Base-by-base conservation (phyloP, 2,888 invertebrate species). In the Xanthorhoe designata region DNA sequence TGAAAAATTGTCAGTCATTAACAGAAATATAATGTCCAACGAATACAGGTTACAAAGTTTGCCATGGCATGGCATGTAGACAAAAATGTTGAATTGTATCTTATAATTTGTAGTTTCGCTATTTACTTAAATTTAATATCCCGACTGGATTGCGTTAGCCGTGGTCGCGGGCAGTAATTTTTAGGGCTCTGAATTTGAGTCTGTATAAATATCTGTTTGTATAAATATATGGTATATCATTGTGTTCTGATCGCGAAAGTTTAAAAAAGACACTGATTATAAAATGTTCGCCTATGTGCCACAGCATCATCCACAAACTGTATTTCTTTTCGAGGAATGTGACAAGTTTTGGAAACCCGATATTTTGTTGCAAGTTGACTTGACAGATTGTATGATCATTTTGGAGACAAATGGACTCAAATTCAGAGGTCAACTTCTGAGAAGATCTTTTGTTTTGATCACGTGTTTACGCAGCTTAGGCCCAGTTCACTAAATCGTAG, bases 391-490 rank as follows among this genome's bases (percentile, higher is more conserved):
- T 75, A 71, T 52, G 69, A 68, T 69, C 77, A 75, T 78, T 76
- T 82, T 82, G 83, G 88, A 83, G 85, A 89, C 79, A 82, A 84
- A 88, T 83, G 79, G 71, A 71, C 75, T 75, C 75, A 76, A 70
- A 73, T 75, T 75, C 71, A 65, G 75, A 78, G 79, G 80, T 83
- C 80, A 81, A 77, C 74, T 86, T 86, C 84, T 62, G 38, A 75
- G 84, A 84, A 82, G 55, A 60, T 19, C 60, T 35, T 68, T 73
- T 68, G 68, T 76, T 69, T 62, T 68, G 47, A 54, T 54, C 64
- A 57, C 56, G 68, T 61, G 55, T 55, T 45, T n/a, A 15, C 57
- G 47, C n/a, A 47, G 47, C 56, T 51, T 24, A 24, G 10, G 18
- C n/a, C 51, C 2, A 15, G 18, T 49, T 17, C 45, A 24, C 24